Conservation (phyloP, 2,888 invertebrate genomes). For the Sicus ferrugineus region DNA sequence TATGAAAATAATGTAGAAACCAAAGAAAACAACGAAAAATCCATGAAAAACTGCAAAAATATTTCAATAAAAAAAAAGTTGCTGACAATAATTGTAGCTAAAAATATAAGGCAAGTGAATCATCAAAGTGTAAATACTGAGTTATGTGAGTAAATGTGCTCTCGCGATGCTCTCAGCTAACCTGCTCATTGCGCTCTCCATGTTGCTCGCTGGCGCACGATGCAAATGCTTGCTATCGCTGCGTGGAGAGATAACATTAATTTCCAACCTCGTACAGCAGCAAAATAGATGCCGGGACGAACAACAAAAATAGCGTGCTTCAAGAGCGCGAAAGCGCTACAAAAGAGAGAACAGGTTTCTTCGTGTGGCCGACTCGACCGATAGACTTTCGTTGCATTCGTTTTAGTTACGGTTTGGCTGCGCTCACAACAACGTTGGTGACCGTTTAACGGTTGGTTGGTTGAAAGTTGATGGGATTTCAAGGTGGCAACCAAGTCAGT, state of each 20-base stretch:
- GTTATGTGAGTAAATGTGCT: slow-evolving; percentile 16
- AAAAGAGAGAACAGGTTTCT: slow-evolving; percentile 19
- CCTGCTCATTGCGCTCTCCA: not conserved
- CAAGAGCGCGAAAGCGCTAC: not conserved
- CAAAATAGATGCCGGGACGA: not conserved
- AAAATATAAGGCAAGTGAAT: not conserved
- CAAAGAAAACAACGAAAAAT: too few relatives aligned
- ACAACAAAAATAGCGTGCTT: slow-evolving; percentile 23
- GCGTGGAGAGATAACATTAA: not conserved
- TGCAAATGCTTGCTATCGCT: not conserved
- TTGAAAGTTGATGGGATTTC: too few relatives aligned
- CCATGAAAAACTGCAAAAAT: not conserved
- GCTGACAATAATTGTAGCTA: not conserved
- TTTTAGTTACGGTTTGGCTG: slow-evolving; percentile 26
- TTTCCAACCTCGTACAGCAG: too few relatives aligned
- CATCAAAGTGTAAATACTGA: not conserved
- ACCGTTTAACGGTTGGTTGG: too few relatives aligned
- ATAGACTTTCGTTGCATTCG: slow-evolving; percentile 1
- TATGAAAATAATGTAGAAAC: too few relatives aligned
- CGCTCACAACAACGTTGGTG: slow-evolving; percentile 2
- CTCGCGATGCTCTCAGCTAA: slow-evolving; percentile 12
- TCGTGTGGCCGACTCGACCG: not conserved
- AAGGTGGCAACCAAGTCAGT: too few relatives aligned
- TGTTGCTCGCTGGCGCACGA: not conserved
- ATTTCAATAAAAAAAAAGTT: not conserved